phyloP scores from a whole-genome alignment of 1,140 invertebrate species.

The Sinella curviseta region DNA sequence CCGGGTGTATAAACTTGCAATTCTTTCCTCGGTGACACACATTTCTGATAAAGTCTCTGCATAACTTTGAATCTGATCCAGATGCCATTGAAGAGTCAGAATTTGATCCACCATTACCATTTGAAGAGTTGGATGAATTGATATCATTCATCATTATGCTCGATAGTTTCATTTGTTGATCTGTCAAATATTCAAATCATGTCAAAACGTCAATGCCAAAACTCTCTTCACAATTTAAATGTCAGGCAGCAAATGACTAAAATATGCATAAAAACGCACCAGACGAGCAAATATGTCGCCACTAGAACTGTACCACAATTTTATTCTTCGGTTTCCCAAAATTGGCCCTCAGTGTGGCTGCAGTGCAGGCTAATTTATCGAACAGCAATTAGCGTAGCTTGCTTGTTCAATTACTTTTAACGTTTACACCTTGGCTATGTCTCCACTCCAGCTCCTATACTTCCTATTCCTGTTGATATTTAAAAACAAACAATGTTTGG shows the following conservation, averaged over 20 bases:
- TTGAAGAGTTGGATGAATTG: constrained; percentile 16
- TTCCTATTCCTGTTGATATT: too few species aligned
- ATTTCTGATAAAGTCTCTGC: constrained; percentile 65
- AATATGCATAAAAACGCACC: background rate
- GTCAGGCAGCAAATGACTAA: background rate
- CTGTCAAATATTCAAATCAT: background rate
- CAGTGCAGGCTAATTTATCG: too few species aligned
- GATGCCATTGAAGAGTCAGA: constrained; percentile 29
- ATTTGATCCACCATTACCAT: constrained; percentile 18
- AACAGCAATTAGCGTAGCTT: too few species aligned
- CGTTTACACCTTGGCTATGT: too few species aligned
- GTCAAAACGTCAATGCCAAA: too few species aligned
- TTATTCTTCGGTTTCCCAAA: too few species aligned
- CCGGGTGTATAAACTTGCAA: constrained; percentile 72
- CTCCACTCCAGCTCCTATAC: too few species aligned
- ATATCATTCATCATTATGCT: constrained; percentile 13
- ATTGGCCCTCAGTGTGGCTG: too few species aligned
- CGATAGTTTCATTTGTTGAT: background rate
- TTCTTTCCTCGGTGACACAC: constrained; percentile 73
- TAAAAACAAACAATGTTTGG: too few species aligned
- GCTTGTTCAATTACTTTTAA: too few species aligned
- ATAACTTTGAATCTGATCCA: constrained; percentile 54
- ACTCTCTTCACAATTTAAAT: background rate
- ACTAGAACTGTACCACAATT: too few species aligned
- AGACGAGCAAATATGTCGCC: too few species aligned